Percentiles rank a stretch among this genome's conserved stretches.
Evolutionary conservation across 2,797 vertebrate genomes (phyloP).

Genomic region (Pelobates cultripes): DNA sequence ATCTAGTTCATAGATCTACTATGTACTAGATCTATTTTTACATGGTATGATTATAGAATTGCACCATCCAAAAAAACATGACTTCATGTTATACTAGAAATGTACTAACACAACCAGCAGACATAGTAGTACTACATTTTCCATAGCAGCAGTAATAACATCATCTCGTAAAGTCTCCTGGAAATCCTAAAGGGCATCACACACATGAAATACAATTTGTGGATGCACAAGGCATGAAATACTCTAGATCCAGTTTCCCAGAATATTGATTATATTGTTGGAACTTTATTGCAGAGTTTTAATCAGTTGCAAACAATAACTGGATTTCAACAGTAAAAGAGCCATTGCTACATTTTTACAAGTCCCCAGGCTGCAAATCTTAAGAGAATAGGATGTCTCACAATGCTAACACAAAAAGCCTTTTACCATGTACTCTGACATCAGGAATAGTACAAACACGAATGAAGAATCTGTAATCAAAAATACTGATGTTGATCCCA

Average conservation of each 20-base stretch:
- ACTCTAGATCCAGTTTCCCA: background rate
- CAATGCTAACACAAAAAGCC: slow-evolving; percentile 13
- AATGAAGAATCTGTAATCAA: slow-evolving; percentile 17
- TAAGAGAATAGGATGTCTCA: slow-evolving; percentile 4
- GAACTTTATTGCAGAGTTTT: slow-evolving; percentile 30
- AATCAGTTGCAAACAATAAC: slow-evolving; percentile 26
- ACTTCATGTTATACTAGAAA: too few species aligned
- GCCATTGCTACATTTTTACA: slow-evolving; percentile 33
- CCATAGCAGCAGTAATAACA: background rate
- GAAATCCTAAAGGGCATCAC: background rate
- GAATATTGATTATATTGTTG: slow-evolving; percentile 11
- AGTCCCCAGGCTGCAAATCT: slow-evolving; percentile 19
- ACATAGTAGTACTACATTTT: too few species aligned
- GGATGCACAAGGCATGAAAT: background rate
- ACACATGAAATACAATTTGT: slow-evolving; percentile 8
- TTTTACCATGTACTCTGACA: background rate
- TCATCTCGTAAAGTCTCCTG: background rate
- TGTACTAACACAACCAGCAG: too few species aligned
- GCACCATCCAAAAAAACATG: too few species aligned
- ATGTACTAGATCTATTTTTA: too few species aligned
- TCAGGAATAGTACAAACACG: slow-evolving; percentile 16
- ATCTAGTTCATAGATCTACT: too few species aligned
- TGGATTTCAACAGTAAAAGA: slow-evolving; percentile 10
- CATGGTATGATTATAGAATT: too few species aligned
- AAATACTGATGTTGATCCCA: background rate